Evolutionary conservation across 2,797 vertebrate genomes (phyloP).

Genomic region (Pseudomugil gertrudae): DNA sequence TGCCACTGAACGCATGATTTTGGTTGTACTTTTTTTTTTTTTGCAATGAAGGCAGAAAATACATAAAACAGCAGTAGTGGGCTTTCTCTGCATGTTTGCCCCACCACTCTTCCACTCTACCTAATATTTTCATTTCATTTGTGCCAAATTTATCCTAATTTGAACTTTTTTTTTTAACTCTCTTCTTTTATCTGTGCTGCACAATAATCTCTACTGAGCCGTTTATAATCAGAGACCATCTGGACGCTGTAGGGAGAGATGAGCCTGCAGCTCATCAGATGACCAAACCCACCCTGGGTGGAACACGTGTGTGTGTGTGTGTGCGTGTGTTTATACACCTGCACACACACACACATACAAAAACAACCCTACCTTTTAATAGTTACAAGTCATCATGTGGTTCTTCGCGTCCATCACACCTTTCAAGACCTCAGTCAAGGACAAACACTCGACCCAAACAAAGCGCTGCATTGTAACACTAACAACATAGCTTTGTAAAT

Average conservation of each 20-base stretch:
- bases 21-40: constrained; percentile 1
- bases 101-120: constrained; percentile 2
- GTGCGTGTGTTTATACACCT: neutral
- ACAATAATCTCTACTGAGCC: constrained; percentile 78
- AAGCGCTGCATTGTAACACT: constrained; percentile 4
- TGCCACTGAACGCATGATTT: constrained; percentile 8
- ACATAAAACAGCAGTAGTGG: neutral
- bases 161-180: constrained; percentile 55
- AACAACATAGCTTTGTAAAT: constrained; percentile 12
- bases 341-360: constrained; percentile 23
- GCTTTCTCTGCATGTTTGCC: neutral
- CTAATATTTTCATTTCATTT: constrained; percentile 20
- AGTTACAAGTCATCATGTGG: constrained; percentile 42
- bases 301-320: constrained; percentile 14
- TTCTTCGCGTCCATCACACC: constrained; percentile 37
- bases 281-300: constrained; percentile 56
- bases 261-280: constrained; percentile 74
- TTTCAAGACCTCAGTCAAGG: constrained; percentile 44
- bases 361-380: constrained; percentile 59
- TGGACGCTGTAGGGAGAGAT: constrained; percentile 76
- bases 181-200: constrained; percentile 55
- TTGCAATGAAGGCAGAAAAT: neutral
- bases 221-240: constrained; percentile 81
- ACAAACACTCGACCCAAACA: constrained; percentile 16
- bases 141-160: constrained; percentile 36